These are phyloP conservation scores for Glaucopsyche alexis DNA, from an alignment of 2,888 invertebrate species.

Conservation along the genomic window DNA sequence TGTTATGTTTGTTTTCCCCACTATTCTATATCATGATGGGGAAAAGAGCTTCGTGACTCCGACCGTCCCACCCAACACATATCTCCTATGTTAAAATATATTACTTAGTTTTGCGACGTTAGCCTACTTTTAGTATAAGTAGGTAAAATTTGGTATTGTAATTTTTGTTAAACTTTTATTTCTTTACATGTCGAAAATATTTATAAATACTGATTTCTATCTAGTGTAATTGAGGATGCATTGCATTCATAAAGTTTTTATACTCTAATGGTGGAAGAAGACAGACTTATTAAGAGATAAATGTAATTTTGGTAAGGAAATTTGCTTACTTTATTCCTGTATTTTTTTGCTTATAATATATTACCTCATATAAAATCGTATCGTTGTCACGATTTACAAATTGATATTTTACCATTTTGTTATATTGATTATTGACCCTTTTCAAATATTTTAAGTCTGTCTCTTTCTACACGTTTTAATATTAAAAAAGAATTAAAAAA, in stretches of 20 bases:
- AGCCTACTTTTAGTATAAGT: neutral
- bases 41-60: too few relatives aligned
- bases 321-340: neutral
- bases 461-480: constrained; percentile 12
- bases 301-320: neutral
- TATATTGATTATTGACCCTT: neutral
- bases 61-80: too few relatives aligned
- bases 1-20: too few relatives aligned
- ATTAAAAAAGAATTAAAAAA: constrained; percentile 21
- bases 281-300: neutral
- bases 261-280: constrained; percentile 14
- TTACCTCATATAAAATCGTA: neutral
- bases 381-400: neutral
- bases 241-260: constrained; percentile 34
- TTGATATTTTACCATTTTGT: neutral
- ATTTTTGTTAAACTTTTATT: constrained; percentile 7
- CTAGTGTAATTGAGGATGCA: constrained; percentile 42
- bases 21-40: too few relatives aligned
- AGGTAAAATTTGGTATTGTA: neutral
- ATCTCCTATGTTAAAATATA: neutral
- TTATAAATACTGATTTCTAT: constrained; percentile 16
- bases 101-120: neutral
- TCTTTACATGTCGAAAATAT: constrained; percentile 20
- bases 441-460: neutral
- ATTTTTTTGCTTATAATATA: neutral